Evolutionary conservation across 2,113 vertebrate genomes (phyloP), one percentile per base, ranked within the genome.

Genomic region (Xenus cinereus): DNA sequence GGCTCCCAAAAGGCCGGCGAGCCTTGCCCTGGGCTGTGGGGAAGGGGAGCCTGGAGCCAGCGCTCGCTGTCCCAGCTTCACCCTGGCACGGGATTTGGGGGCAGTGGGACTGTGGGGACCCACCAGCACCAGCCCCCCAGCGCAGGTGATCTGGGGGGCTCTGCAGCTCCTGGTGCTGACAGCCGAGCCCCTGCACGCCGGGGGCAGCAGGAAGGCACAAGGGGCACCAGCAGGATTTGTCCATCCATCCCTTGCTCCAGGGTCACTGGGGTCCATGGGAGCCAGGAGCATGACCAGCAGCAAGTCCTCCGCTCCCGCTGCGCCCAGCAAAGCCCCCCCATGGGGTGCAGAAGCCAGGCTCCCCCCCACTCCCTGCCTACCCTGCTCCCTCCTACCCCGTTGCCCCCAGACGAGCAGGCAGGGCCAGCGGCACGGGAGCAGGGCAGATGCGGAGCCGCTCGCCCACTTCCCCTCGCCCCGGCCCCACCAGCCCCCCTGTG

Each of bases 241-340:
- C n/a, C 10, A 0, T 18, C 45, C 28, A 45, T 20, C 32, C 48
- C 1, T 27, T 17, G n/a, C 60, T 54, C 32, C 7, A 5, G 19
- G 73, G 15, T 19, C 2, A 0, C 18, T 1, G 24, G 24, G 35
- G 9, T 15, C 62, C 8, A 33, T 4, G 2, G 84, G 28, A 12
- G 7, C 51, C 7, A 3, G 6, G 56, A 45, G 48, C 71, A 24
- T 63, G 27, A 60, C 17, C 7, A 6, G 12, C 28, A 33, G n/a
- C 7, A 5, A 6, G 0, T 5, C 13, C 12, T 30, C 20, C 4
- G 2, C 30, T 26, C 2, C 24, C 35, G 1, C 6, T 9, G 0
- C 2, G 9, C 39, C 35, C 41, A 4, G 41, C 46, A 33, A 9
- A 63, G 64, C 4, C 51, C 43, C 43, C 15, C 72, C 0, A 0